A percentile compares a stretch with the other conserved stretches of the same genome.
phyloP scores from a whole-genome alignment of 1,140 invertebrate genomes.

The Charaxes varanes region DNA sequence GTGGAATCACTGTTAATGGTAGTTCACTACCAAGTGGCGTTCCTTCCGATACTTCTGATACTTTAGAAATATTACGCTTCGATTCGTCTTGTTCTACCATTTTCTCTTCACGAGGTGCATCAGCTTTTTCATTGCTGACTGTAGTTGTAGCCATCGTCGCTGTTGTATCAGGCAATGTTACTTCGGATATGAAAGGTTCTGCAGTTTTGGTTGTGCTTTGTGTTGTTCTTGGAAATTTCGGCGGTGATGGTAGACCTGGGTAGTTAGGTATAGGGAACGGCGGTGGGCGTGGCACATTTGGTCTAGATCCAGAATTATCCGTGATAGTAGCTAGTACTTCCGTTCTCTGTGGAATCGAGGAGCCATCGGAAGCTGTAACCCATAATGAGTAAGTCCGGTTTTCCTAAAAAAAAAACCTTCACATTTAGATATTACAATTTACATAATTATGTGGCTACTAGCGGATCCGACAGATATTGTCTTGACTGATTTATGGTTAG shows the following conservation, averaged over 20 bases:
- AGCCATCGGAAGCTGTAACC: conserved; percentile 55
- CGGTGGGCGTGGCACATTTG: conserved; percentile 42
- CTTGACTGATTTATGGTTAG: no score
- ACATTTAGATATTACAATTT: no score
- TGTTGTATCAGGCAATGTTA: conserved; percentile 49
- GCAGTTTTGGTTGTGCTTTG: conserved; percentile 53
- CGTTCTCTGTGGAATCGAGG: conserved; percentile 46
- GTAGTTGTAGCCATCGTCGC: conserved; percentile 31
- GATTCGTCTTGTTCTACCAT: conserved; percentile 24
- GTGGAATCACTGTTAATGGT: conserved; percentile 48
- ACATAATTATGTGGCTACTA: no score
- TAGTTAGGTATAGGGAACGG: conserved; percentile 33
- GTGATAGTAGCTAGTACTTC: conserved; percentile 59
- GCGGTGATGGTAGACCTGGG: conserved; percentile 26
- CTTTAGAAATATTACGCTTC: conserved; percentile 30
- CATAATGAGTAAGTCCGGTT: conserved; percentile 56
- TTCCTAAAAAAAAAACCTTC: conserved; percentile 56
- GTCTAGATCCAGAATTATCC: conserved; percentile 33
- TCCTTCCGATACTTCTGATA: conserved; percentile 19
- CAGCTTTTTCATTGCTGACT: conserved; percentile 30
- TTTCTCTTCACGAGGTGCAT: conserved; percentile 26
- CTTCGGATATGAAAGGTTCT: conserved; percentile 29
- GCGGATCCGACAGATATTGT: no score
- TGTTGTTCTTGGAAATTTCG: conserved; percentile 33
- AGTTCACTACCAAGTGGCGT: conserved; percentile 33